Percentiles rank a stretch among this genome's conserved stretches.
Evolutionary conservation across 2,113 vertebrate genomes (phyloP).

Genomic region (Axis porcinus): DNA sequence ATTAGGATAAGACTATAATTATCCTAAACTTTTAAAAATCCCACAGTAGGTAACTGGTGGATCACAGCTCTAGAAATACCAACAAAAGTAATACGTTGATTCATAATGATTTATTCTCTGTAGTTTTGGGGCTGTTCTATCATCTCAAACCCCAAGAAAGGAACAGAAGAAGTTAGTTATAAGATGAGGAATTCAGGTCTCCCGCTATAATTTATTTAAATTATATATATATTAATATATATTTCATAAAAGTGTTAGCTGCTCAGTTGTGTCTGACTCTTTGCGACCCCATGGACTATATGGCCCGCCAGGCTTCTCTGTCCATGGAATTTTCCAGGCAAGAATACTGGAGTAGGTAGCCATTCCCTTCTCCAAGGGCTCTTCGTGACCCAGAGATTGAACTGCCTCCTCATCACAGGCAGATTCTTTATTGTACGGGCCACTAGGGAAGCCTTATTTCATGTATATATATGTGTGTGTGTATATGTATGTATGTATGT

Average conservation of each 20-base stretch:
- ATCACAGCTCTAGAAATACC: constrained; percentile 27
- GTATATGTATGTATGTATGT: neutral
- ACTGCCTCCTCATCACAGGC: neutral
- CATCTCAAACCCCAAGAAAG: constrained; percentile 47
- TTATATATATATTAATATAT: neutral
- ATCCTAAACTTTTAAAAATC: constrained; percentile 15
- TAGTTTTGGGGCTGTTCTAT: constrained; percentile 36
- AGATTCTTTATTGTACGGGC: neutral
- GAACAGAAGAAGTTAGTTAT: constrained; percentile 37
- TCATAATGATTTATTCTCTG: constrained; percentile 68
- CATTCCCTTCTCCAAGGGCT: neutral
- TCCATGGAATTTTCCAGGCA: neutral
- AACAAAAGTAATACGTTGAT: constrained; percentile 53
- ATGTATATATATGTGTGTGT: neutral
- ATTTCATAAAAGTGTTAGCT: neutral
- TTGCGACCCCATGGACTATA: neutral
- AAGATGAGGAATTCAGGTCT: constrained; percentile 50
- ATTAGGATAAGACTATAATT: neutral
- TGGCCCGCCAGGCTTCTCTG: neutral
- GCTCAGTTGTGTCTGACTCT: neutral
- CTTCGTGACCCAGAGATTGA: neutral
- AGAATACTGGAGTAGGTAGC: neutral
- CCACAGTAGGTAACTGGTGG: constrained; percentile 22
- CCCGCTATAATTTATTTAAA: neutral
- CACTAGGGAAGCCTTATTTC: neutral